phyloP scores from a whole-genome alignment of 2,888 invertebrate genomes.

The Chirona hameri region DNA sequence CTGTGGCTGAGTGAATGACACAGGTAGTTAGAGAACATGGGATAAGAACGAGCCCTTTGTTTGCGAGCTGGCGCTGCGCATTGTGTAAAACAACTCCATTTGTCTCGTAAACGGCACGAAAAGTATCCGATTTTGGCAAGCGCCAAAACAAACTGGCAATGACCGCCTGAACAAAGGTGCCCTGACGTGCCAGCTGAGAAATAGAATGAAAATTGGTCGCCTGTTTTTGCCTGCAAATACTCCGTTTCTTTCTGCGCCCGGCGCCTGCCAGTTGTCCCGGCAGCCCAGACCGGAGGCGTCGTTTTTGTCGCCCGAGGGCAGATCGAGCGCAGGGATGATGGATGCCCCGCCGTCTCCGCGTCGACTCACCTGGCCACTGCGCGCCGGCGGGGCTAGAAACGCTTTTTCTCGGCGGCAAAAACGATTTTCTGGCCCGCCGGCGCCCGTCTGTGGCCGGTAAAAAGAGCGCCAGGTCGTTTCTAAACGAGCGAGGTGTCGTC shows the following conservation, averaged over 20 bases:
- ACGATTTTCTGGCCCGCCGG: not conserved
- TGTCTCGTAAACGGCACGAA: not conserved
- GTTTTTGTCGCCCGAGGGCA: not conserved
- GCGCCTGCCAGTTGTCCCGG: not conserved
- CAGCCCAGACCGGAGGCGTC: not conserved
- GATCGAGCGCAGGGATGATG: not conserved
- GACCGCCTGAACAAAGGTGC: not conserved
- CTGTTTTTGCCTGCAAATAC: not conserved
- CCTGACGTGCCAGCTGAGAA: not conserved
- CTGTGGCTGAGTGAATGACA: too few relatives aligned
- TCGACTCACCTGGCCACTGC: not conserved
- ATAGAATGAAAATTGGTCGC: not conserved
- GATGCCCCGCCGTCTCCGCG: not conserved
- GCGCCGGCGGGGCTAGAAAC: not conserved
- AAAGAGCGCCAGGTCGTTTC: not conserved
- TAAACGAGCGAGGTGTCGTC: not conserved
- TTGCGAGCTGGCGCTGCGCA: too few relatives aligned
- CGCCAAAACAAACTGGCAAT: constrained; percentile 13
- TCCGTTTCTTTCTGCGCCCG: not conserved
- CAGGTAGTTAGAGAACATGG: too few relatives aligned
- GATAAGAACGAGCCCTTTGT: too few relatives aligned
- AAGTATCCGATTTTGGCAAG: not conserved
- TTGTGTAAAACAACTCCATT: not conserved
- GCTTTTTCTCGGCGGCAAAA: not conserved
- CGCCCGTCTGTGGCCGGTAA: not conserved